A percentile compares a stretch with the other conserved stretches of the same genome.
Conservation (phyloP, 2,113 vertebrate species). For the Engystomops pustulosus region DNA sequence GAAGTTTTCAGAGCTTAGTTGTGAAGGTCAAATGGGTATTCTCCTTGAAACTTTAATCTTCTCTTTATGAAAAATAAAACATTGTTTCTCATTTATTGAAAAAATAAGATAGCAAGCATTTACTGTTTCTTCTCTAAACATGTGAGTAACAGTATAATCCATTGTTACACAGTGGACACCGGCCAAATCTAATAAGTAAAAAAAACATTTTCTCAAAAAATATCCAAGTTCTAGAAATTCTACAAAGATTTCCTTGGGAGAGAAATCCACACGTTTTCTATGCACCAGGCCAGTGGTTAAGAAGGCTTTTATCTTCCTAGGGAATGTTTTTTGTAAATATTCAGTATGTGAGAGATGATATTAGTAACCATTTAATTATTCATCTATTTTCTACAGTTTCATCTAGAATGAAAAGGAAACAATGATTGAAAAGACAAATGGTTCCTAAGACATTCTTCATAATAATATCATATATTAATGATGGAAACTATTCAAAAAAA, state of each 20-base stretch:
- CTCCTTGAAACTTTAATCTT: constrained; percentile 50
- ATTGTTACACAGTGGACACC: constrained; percentile 49
- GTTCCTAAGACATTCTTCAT: background rate
- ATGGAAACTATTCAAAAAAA: background rate
- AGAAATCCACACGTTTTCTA: constrained; percentile 16
- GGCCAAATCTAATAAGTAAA: constrained; percentile 43
- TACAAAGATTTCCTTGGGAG: background rate
- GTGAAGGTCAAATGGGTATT: constrained; percentile 43
- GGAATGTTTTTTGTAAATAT: background rate
- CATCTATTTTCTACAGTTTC: background rate
- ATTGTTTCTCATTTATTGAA: constrained; percentile 27
- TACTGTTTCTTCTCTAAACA: constrained; percentile 55
- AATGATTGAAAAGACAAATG: background rate
- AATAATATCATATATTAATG: no score
- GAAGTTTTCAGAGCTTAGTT: constrained; percentile 32
- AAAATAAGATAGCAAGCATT: constrained; percentile 52
- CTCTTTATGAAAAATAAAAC: constrained; percentile 52
- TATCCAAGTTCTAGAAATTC: constrained; percentile 38
- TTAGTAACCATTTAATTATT: background rate
- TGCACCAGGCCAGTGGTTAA: background rate
- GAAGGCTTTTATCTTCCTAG: background rate
- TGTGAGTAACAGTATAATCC: constrained; percentile 38
- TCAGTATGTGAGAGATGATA: background rate
- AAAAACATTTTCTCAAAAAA: constrained; percentile 47
- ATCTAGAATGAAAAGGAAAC: background rate